Conservation (phyloP, 2,797 vertebrate genomes). For the Acipenser ruthenus region DNA sequence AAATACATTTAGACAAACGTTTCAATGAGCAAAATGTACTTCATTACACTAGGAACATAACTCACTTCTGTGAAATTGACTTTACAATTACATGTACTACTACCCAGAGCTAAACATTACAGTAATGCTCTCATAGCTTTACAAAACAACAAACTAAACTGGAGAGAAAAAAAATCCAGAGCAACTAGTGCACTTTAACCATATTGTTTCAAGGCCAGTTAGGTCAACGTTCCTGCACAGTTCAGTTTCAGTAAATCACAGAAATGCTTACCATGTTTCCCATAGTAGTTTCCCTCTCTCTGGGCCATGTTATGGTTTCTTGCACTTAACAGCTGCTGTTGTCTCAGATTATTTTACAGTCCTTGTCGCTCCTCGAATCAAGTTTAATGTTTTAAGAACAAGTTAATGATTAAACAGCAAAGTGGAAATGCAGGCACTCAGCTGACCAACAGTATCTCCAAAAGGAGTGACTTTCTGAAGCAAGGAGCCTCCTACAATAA, state of each 20-base stretch:
- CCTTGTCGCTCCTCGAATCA: slow-evolving; percentile 1
- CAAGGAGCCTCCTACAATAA: neutral
- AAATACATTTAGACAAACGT: no score
- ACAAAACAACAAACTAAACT: neutral
- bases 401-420: slow-evolving; percentile 17
- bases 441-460: neutral
- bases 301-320: slow-evolving; percentile 23
- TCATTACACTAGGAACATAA: no score
- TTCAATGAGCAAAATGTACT: no score
- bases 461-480: neutral
- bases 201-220: neutral
- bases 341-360: slow-evolving; percentile 7
- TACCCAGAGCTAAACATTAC: neutral
- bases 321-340: slow-evolving; percentile 13
- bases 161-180: neutral
- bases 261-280: slow-evolving; percentile 33
- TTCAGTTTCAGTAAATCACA: neutral
- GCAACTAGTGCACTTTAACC: neutral
- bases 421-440: neutral
- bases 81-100: neutral
- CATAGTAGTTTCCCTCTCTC: slow-evolving; percentile 37
- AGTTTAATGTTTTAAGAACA: slow-evolving; percentile 17
- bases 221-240: neutral
- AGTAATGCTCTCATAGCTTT: neutral
- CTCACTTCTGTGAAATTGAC: neutral